Evolutionary conservation across 2,888 invertebrate species (phyloP).

Genomic region (Geophilus truncorum): DNA sequence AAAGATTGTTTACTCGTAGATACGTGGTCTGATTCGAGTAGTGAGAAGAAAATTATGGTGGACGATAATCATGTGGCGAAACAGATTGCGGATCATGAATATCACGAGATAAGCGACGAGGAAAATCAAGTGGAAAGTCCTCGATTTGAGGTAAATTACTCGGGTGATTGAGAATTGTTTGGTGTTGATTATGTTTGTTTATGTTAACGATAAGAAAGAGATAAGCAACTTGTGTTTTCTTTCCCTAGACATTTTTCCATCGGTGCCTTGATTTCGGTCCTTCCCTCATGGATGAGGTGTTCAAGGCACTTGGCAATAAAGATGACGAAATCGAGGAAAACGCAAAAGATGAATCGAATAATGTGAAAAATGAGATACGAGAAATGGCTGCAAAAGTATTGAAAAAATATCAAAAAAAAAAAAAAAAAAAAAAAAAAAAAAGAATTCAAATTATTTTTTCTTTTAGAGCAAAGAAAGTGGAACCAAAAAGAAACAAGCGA

Average conservation of each 20-base stretch:
- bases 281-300: slow-evolving; percentile 83
- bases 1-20: slow-evolving; percentile 18
- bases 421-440: not conserved
- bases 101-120: slow-evolving; percentile 72
- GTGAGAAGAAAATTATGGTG: slow-evolving; percentile 36
- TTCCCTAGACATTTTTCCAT: slow-evolving; percentile 38
- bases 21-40: slow-evolving; percentile 41
- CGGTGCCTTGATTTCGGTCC: slow-evolving; percentile 59
- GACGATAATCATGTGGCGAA: not conserved
- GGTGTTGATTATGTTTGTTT: not conserved
- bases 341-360: slow-evolving; percentile 52
- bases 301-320: slow-evolving; percentile 55
- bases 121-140: slow-evolving; percentile 49
- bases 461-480: slow-evolving; percentile 12
- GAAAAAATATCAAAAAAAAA: not conserved
- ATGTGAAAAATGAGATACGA: slow-evolving; percentile 64
- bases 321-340: slow-evolving; percentile 39
- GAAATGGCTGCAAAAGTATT: slow-evolving; percentile 49
- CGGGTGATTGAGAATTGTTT: not conserved
- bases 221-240: not conserved
- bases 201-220: not conserved
- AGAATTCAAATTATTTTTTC: not conserved
- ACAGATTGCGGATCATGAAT: slow-evolving; percentile 61
- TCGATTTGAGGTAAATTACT: slow-evolving; percentile 48
- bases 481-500: slow-evolving; percentile 56